These are phyloP conservation scores for Caranx ignobilis DNA, from an alignment of 2,113 vertebrate species.

Conservation along the genomic window DNA sequence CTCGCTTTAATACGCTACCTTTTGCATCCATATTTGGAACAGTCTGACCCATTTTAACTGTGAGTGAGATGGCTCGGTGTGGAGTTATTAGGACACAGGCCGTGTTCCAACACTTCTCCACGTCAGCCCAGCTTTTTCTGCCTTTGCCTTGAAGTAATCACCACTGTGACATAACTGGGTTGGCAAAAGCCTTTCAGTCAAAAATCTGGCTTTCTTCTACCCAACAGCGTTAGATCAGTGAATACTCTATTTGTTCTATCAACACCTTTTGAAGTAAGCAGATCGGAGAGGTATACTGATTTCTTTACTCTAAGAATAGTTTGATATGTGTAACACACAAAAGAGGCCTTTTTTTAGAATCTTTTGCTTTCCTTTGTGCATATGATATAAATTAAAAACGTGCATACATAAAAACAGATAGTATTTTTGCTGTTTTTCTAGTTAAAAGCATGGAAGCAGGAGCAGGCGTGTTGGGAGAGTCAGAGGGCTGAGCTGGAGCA, in stretches of 20 bases:
- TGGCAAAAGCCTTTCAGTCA: slow-evolving; percentile 33
- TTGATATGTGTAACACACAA: neutral
- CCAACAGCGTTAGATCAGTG: slow-evolving; percentile 14
- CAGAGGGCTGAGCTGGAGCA: slow-evolving; percentile 86
- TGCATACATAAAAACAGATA: neutral
- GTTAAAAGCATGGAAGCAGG: slow-evolving; percentile 85
- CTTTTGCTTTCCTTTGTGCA: neutral
- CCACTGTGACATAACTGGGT: slow-evolving; percentile 66
- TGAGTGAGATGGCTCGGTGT: slow-evolving; percentile 42
- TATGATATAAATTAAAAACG: neutral
- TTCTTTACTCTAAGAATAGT: slow-evolving; percentile 5
- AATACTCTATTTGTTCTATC: slow-evolving; percentile 24
- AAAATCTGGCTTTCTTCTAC: slow-evolving; percentile 40
- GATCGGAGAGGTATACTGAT: neutral
- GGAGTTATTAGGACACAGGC: slow-evolving; percentile 69
- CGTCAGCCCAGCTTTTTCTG: slow-evolving; percentile 45
- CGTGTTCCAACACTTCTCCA: slow-evolving; percentile 51
- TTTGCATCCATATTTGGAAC: slow-evolving; percentile 69
- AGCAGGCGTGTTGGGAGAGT: slow-evolving; percentile 84
- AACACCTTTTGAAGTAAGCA: slow-evolving; percentile 10
- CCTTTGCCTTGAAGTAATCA: slow-evolving; percentile 62
- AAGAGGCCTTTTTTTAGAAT: neutral
- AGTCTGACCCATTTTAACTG: slow-evolving; percentile 77
- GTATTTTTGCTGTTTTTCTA: slow-evolving; percentile 53
- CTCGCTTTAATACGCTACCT: slow-evolving; percentile 46